Evolutionary conservation across 2,888 invertebrate genomes (phyloP).

Genomic region (Nomada lathburiana): DNA sequence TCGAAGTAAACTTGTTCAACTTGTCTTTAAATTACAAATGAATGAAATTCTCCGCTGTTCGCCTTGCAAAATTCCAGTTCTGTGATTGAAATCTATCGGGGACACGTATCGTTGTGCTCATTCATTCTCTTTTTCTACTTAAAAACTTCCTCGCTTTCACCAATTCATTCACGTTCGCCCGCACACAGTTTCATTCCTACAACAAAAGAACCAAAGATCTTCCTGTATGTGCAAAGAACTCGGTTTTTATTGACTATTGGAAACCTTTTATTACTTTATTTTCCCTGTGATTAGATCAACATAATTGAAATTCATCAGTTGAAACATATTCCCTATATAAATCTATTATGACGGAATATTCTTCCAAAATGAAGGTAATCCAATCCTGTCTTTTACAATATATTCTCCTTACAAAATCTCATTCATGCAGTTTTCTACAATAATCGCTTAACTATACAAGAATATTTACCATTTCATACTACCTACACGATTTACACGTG

Average conservation of each 20-base stretch:
- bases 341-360: background rate
- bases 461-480: no score
- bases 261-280: background rate
- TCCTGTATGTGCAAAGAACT: background rate
- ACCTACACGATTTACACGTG: no score
- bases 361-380: no score
- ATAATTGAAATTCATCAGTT: background rate
- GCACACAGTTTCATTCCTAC: background rate
- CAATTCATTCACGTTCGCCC: slow-evolving; percentile 33
- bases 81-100: slow-evolving; percentile 4
- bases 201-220: slow-evolving; percentile 1
- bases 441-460: no score
- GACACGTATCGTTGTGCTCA: slow-evolving; percentile 2
- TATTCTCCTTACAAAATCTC: background rate
- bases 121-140: slow-evolving; percentile 25
- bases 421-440: no score
- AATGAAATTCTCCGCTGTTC: background rate
- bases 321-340: background rate
- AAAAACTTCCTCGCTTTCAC: slow-evolving; percentile 43
- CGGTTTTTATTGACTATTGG: background rate
- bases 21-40: background rate
- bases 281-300: background rate
- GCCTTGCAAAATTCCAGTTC: slow-evolving; percentile 1
- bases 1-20: background rate
- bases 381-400: no score